A percentile compares a stretch with the other conserved stretches of the same genome.
These are phyloP conservation scores for Muraenolepis orangiensis DNA, from an alignment of 2,797 vertebrate genomes.

Conservation along the genomic window DNA sequence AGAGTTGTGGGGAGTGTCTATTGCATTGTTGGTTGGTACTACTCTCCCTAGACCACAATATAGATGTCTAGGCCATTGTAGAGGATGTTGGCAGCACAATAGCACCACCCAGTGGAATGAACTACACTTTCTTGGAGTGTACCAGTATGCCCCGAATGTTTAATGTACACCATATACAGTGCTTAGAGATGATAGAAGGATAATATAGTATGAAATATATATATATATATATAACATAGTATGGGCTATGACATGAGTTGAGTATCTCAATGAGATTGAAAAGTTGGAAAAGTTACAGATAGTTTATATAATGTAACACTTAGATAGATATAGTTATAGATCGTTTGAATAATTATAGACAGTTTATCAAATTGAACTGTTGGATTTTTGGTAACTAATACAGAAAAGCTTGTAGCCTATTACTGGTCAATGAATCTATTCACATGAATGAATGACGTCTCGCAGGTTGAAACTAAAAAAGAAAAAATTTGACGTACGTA, in stretches of 20 bases:
- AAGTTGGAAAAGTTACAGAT: too few relatives aligned
- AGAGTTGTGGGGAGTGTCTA: background rate
- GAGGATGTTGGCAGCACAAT: slow-evolving; percentile 28
- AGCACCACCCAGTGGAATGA: slow-evolving; percentile 67
- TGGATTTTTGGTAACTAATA: background rate
- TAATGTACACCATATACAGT: too few relatives aligned
- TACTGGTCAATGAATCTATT: background rate
- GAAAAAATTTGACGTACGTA: slow-evolving; percentile 23
- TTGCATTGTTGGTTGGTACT: background rate
- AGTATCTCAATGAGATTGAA: too few relatives aligned
- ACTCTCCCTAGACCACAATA: background rate
- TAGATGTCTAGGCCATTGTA: background rate
- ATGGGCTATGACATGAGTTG: too few relatives aligned
- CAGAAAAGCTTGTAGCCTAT: background rate
- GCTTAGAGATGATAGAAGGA: too few relatives aligned
- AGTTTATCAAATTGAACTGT: background rate
- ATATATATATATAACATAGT: too few relatives aligned
- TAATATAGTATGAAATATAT: too few relatives aligned
- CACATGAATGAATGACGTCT: background rate
- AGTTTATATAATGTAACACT: too few relatives aligned
- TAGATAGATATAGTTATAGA: too few relatives aligned
- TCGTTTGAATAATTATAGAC: background rate
- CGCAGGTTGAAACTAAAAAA: background rate
- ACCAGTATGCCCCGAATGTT: too few relatives aligned
- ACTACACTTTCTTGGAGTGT: too few relatives aligned